A percentile compares a stretch with the other conserved stretches of the same genome.
phyloP scores from a whole-genome alignment of 2,797 vertebrate species.

The Gymnopithys bicolor region DNA sequence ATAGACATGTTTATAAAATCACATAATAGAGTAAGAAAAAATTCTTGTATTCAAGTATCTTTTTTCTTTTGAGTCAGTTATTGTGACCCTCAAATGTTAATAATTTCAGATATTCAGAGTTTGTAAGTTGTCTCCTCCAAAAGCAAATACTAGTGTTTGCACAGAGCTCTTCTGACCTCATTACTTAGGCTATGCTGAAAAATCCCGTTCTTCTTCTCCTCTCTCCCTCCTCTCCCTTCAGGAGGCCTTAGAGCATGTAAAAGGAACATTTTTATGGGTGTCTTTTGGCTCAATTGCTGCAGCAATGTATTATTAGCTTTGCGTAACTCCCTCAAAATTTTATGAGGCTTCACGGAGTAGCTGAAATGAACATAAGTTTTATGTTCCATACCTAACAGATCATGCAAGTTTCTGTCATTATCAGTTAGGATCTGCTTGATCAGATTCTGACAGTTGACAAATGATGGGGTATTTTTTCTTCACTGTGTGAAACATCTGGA shows the following conservation, averaged over 20 bases:
- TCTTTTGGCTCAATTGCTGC: slow-evolving; percentile 37
- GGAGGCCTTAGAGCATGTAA: neutral
- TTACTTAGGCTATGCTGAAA: neutral
- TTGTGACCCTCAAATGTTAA: neutral
- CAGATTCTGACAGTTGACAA: slow-evolving; percentile 1
- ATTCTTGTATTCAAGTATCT: neutral
- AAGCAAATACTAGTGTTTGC: neutral
- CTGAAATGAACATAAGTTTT: slow-evolving; percentile 55
- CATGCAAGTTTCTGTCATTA: slow-evolving; percentile 36
- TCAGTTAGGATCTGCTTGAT: slow-evolving; percentile 33
- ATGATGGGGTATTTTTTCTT: neutral
- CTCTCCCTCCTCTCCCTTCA: neutral
- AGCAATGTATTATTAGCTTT: neutral
- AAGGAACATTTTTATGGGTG: slow-evolving; percentile 11
- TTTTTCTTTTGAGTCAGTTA: neutral
- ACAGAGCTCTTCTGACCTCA: neutral
- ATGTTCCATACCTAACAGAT: slow-evolving; percentile 30
- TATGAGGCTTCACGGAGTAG: slow-evolving; percentile 50
- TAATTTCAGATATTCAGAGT: neutral
- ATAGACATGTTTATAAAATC: neutral
- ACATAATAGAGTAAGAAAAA: neutral
- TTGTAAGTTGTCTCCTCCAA: neutral
- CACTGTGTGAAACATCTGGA: neutral
- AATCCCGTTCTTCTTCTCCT: neutral
- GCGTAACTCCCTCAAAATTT: slow-evolving; percentile 56